Evolutionary conservation across 2,113 vertebrate species (phyloP).

Genomic region (Cisticola juncidis): DNA sequence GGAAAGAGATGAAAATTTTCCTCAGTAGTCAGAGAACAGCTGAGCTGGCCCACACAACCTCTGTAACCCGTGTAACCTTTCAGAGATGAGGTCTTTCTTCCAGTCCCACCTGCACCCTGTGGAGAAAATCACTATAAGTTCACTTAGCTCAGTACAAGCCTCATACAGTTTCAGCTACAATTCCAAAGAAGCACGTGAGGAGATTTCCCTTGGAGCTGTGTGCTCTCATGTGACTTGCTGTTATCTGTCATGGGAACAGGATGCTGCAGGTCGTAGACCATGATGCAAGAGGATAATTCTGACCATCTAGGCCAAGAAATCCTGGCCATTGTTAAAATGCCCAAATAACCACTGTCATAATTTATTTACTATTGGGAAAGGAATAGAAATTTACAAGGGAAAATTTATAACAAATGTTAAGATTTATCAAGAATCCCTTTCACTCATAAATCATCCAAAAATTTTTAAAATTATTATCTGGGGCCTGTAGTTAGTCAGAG

Average conservation of each 20-base stretch:
- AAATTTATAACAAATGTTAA: not conserved
- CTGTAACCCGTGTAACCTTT: not conserved
- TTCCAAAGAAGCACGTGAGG: not conserved
- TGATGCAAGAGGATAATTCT: not conserved
- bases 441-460: not conserved
- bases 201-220: not conserved
- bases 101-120: not conserved
- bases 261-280: not conserved
- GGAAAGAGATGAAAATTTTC: not conserved
- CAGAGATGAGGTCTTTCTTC: not conserved
- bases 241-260: not conserved
- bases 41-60: not conserved
- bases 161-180: not conserved
- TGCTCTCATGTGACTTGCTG: not conserved
- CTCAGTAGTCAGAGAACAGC: not conserved
- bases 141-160: not conserved
- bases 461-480: not conserved
- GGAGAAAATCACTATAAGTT: not conserved
- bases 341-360: not conserved
- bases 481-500: not conserved
- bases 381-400: not conserved
- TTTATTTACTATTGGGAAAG: not conserved
- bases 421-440: not conserved
- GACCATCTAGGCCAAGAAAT: not conserved
- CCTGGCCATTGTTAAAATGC: accelerated